Percentiles rank a stretch among this genome's conserved stretches.
Evolutionary conservation across 1,140 invertebrate genomes (phyloP).

Genomic region (Zaprionus tsacasi): DNA sequence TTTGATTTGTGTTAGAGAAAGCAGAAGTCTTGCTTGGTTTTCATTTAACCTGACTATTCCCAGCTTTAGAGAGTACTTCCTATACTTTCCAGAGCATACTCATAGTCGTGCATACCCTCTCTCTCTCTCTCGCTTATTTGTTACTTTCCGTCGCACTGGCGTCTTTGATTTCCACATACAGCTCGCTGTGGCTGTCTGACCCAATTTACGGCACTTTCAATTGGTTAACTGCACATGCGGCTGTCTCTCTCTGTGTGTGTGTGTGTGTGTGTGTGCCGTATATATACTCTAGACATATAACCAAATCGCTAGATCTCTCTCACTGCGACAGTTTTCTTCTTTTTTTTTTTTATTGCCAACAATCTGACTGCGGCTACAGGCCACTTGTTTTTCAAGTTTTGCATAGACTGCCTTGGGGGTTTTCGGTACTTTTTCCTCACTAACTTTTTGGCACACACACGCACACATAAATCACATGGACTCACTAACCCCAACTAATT

Average conservation of each 20-base stretch:
- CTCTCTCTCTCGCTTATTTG: slow-evolving; percentile 36
- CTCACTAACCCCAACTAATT: slow-evolving; percentile 61
- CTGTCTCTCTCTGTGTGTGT: slow-evolving; percentile 5
- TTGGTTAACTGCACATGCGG: slow-evolving; percentile 71
- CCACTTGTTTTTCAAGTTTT: slow-evolving; percentile 73
- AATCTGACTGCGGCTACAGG: slow-evolving; percentile 56
- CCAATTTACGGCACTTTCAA: slow-evolving; percentile 80
- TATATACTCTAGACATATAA: neutral
- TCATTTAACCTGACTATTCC: no score
- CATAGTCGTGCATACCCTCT: neutral
- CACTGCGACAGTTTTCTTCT: slow-evolving; percentile 49
- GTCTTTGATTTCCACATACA: slow-evolving; percentile 41
- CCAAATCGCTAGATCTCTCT: slow-evolving; percentile 47
- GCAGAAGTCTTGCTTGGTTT: no score
- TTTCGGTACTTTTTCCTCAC: slow-evolving; percentile 13
- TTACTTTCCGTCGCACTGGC: slow-evolving; percentile 5
- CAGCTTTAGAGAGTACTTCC: neutral
- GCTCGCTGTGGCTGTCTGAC: slow-evolving; percentile 49
- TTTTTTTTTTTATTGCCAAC: slow-evolving; percentile 41
- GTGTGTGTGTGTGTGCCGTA: neutral
- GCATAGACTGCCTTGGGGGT: slow-evolving; percentile 64
- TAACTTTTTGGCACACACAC: slow-evolving; percentile 45
- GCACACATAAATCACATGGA: slow-evolving; percentile 68
- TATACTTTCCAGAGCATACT: neutral
- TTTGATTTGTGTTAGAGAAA: no score